Evolutionary conservation across 2,113 vertebrate species (phyloP), one percentile per base, ranked within the genome.

Genomic region (Lepus timidus): DNA sequence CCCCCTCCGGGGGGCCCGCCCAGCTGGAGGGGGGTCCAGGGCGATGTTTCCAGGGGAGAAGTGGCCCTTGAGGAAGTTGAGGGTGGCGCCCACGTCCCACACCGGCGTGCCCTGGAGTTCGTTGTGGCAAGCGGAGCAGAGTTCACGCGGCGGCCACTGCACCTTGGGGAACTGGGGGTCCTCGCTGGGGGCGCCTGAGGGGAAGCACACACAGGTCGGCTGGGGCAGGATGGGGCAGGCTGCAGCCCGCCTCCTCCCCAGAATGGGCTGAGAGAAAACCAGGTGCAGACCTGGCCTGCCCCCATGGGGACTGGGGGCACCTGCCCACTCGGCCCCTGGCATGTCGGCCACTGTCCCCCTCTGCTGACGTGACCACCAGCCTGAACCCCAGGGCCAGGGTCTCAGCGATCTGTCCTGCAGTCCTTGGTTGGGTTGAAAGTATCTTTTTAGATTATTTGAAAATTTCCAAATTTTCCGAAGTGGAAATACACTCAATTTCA

Each of bases 161-260:
- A 99, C 95, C 98, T 99, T 99, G 97, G 99, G 99, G 96, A 99
- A 99, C 49, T 97, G 92, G 39, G 99, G 99, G 97, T 99, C 99
- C 95, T 99, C 99, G 0, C 98, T 99, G 86, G 98, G 95, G 23
- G 97, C 95, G 85, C 99, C 99, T 99, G 96, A 33, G 31, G 33
- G 94, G 68, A 84, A 93, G 88, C 97, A 95, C 58, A 83, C 0
- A 0, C 0, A 14, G 13, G 27, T 3, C 5, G 10, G 68, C 16
- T 29, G 62, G 31, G 71, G 67, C 39, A 68, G 10, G 68, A 12
- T 29, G 62, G 31, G 67, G 67, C 39, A 68, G 44, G 1, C 8
- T 39, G 36, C 16, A n/a, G 4, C 6, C 20, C 39, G 64, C 55
- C n/a, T 19, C 64, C 23, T 8, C 33, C 55, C 51, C 13, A 58